These are phyloP conservation scores for Trichomycterus rosablanca DNA, from an alignment of 2,113 vertebrate species.

Conservation along the genomic window DNA sequence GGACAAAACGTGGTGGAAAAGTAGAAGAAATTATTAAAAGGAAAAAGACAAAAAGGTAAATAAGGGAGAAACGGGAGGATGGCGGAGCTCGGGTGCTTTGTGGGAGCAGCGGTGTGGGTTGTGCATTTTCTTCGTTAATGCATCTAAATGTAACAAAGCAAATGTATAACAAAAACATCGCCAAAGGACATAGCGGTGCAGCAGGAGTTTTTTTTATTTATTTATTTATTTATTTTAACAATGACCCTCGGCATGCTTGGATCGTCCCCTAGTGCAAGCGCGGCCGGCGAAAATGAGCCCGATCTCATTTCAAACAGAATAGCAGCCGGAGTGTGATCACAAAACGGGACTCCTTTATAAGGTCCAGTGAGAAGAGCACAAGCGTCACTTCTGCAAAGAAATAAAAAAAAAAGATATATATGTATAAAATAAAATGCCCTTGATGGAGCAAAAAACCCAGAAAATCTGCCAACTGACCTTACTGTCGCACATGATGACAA, in stretches of 20 bases:
- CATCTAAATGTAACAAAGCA: slow-evolving; percentile 88
- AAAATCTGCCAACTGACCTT: slow-evolving; percentile 60
- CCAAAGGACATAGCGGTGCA: slow-evolving; percentile 73
- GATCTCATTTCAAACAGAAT: slow-evolving; percentile 99
- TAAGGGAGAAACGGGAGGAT: slow-evolving; percentile 50
- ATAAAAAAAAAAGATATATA: slow-evolving; percentile 48
- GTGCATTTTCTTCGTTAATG: slow-evolving; percentile 86
- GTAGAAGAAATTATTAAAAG: slow-evolving; percentile 27
- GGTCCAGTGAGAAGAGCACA: slow-evolving; percentile 75
- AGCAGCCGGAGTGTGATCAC: slow-evolving; percentile 95
- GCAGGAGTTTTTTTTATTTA: slow-evolving; percentile 64
- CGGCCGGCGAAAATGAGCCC: slow-evolving; percentile 96
- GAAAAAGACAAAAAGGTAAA: slow-evolving; percentile 33
- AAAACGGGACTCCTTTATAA: slow-evolving; percentile 68
- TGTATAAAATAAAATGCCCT: slow-evolving; percentile 63
- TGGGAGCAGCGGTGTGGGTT: slow-evolving; percentile 63
- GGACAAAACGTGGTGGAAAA: slow-evolving; percentile 38
- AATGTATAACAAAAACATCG: slow-evolving; percentile 56
- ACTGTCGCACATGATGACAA: slow-evolving; percentile 89
- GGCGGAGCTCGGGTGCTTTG: slow-evolving; percentile 41
- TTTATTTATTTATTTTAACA: too few relatives aligned
- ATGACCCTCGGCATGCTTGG: slow-evolving; percentile 99
- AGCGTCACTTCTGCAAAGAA: slow-evolving; percentile 1
- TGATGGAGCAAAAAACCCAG: slow-evolving; percentile 73
- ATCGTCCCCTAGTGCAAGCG: slow-evolving; percentile 81